Evolutionary conservation across 2,888 invertebrate species (phyloP).

Genomic region (Vanessa cardui): DNA sequence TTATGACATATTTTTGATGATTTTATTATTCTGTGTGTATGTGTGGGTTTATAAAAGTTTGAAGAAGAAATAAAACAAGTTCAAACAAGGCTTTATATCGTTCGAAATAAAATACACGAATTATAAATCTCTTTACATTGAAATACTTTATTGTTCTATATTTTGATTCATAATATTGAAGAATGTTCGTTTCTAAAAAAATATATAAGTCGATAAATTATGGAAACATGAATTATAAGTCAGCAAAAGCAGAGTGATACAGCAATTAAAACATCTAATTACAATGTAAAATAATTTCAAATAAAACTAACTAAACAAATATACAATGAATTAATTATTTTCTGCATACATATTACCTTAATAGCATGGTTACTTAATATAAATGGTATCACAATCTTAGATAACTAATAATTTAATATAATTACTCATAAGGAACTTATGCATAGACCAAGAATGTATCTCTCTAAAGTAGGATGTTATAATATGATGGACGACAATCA

Average conservation of each 20-base stretch:
- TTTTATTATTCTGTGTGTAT: not conserved
- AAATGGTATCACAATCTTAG: conserved; percentile 82
- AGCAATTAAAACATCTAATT: conserved; percentile 54
- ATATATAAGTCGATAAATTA: conserved; percentile 45
- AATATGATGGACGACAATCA: conserved; percentile 59
- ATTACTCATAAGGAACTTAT: conserved; percentile 78
- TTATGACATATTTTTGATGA: too few relatives aligned
- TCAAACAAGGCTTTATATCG: conserved; percentile 73
- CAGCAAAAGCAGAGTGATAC: conserved; percentile 52
- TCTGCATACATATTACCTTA: conserved; percentile 55
- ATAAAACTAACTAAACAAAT: conserved; percentile 62
- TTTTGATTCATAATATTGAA: conserved; percentile 60
- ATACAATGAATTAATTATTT: conserved; percentile 66
- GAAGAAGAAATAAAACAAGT: conserved; percentile 48
- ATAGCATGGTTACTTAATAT: conserved; percentile 71
- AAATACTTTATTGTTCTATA: conserved; percentile 68
- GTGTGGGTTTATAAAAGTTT: not conserved
- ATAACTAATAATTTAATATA: conserved; percentile 66
- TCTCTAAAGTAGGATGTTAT: conserved; percentile 64
- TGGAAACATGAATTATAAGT: conserved; percentile 50
- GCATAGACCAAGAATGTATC: conserved; percentile 70
- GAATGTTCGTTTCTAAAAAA: conserved; percentile 37
- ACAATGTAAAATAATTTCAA: conserved; percentile 62
- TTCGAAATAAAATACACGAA: conserved; percentile 53
- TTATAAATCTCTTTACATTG: conserved; percentile 65